Evolutionary conservation across 2,888 invertebrate species (phyloP).

Genomic region (Pollenia labialis): DNA sequence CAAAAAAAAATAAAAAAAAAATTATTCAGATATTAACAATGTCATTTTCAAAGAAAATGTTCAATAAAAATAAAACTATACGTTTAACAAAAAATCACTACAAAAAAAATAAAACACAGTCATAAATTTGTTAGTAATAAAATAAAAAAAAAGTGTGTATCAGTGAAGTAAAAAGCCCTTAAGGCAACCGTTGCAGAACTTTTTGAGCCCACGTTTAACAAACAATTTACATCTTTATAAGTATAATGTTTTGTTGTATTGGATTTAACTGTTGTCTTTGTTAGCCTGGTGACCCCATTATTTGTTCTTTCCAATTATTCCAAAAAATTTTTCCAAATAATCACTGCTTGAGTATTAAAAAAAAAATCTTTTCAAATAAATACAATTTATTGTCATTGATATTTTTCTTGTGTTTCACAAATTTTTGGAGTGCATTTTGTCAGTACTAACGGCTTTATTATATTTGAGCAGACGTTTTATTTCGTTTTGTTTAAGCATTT

Average conservation of each 20-base stretch:
- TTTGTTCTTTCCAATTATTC: conserved; percentile 45
- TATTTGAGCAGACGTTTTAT: conserved; percentile 20
- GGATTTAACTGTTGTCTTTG: conserved; percentile 52
- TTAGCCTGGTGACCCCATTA: conserved; percentile 68
- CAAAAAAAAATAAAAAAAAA: conserved; percentile 13
- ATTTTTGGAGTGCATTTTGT: conserved; percentile 54
- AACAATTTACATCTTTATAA: conserved; percentile 57
- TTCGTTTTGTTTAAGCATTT: conserved; percentile 1
- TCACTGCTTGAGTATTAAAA: conserved; percentile 52
- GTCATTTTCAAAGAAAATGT: conserved; percentile 57
- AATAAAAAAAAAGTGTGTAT: conserved; percentile 2
- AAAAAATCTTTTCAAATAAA: conserved; percentile 43
- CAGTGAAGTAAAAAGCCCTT: conserved; percentile 50
- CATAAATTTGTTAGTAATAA: conserved; percentile 63
- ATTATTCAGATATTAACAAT: conserved; percentile 51
- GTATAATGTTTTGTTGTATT: background rate
- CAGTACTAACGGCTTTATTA: background rate
- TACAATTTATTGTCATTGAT: conserved; percentile 69
- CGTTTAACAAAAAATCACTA: conserved; percentile 58
- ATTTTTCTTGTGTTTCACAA: conserved; percentile 64
- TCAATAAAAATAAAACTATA: conserved; percentile 47
- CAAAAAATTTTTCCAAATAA: conserved; percentile 57
- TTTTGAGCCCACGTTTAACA: conserved; percentile 25
- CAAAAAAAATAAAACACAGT: conserved; percentile 15
- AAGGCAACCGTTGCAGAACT: conserved; percentile 17